Evolutionary conservation across 2,888 invertebrate species (phyloP), one percentile per base, ranked within the genome.

Genomic region (Cabera pusaria): DNA sequence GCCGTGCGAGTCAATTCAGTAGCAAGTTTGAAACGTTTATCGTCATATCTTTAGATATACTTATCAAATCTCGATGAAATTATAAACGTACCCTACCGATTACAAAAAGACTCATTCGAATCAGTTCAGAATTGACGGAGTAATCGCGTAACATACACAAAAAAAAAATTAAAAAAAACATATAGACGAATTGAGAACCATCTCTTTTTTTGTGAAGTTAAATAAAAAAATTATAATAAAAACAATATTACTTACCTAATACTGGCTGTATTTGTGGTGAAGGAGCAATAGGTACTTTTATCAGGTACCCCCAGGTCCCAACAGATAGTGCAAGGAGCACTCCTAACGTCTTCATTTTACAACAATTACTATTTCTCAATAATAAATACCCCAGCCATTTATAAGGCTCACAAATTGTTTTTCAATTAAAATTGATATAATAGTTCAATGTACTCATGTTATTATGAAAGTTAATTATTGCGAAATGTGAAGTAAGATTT

Each of bases 321-420:
- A 62, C 50, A 5, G 67, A 20, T 1, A 58, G 28, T 10, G 55
- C 47, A 4, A 36, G 18, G 3, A 69, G 12, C 36, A 76, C 44
- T 68, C 66, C 64, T 61, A 77, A 51, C 54, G 56, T 49, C 67
- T 77, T 77, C 85, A 85, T 86, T 44, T 68, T 79, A 46, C 20
- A 41, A 5, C 16, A 28, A 50, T 9, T 6, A 49, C 47, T 52
- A 45, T 48, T 21, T 1, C 26, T 29, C 32, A 24, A 12, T 38
- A 3, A 27, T 23, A 26, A 32, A 46, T 32, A 31, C 18, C 9
- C 7, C 20, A 26, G 10, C 49, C 50, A 64, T 73, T 59, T 77
- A 72, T 74, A 53, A 38, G 44, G 33, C 47, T 41, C 44, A 52
- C 60, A 67, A 59, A 23, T 24, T 17, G 21, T 23, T 69, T 63